Base-by-base conservation (phyloP, 2,113 vertebrate species). In the Chaetura pelagica region DNA sequence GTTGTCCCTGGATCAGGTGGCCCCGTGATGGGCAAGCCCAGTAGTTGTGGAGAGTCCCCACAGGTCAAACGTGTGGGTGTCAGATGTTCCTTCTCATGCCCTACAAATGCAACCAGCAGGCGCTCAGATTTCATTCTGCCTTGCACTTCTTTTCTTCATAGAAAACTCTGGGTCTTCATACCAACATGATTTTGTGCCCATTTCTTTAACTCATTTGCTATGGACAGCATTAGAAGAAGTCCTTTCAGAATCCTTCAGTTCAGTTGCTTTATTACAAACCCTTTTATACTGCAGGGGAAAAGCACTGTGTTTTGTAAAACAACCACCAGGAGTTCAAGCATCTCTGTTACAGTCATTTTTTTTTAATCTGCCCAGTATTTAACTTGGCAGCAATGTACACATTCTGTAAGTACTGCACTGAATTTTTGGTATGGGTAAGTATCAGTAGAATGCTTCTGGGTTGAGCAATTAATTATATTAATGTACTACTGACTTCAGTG, bases 1-100 rank as follows among this genome's bases (percentile, higher is more conserved):
- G 5, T 7, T 0, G 22, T 30, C 49, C 26, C 32, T 55, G 5
- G 34, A 13, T 16, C 2, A 5, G 21, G 6, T 15, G 2, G 1
- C 10, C 9, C 42, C 1, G 29, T 7, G 8, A 6, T 0, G 42
- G 59, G 40, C 46, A 40, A 46, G 78, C 49, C 1, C 44, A 0
- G 4, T 4, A n/a, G 26, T 77, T 64, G 52, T 35, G 24, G 77
- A 38, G 75, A 72, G 76, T 58, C 4, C 1, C 62, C 59, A 5
- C 30, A 8, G 26, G 20, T 55, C 42, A 48, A 3, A 19, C 27
- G 34, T 38, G n/a, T 42, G 32, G 0, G 5, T 12, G 20, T 49
- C 88, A 46, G 12, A 4, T 71, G 85, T 76, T 42, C 58, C 58
- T 73, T 30, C 19, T 55, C 26, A 1, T 18, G 22, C 79, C 66